Evolutionary conservation across 1,140 invertebrate species (phyloP).

Genomic region (Drosophila persimilis): DNA sequence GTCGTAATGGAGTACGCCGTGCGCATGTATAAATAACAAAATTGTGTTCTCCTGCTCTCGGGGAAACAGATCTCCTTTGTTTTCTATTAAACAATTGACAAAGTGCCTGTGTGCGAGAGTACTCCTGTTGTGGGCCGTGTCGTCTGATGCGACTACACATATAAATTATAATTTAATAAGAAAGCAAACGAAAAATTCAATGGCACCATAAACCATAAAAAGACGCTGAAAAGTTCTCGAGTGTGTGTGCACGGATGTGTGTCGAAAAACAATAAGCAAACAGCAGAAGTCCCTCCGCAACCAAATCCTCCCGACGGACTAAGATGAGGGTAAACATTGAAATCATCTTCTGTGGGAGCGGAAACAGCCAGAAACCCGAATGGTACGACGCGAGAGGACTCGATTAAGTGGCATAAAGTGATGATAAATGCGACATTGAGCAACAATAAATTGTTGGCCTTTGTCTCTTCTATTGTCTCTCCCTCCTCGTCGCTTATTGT

Average conservation of each 20-base stretch:
- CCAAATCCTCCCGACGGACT: constrained; percentile 5
- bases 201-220: constrained; percentile 80
- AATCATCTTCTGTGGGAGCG: constrained; percentile 62
- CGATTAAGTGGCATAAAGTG: constrained; percentile 81
- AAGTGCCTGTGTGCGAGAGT: constrained; percentile 28
- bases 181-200: constrained; percentile 80
- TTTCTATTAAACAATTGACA: constrained; percentile 77
- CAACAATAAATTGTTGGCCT: constrained; percentile 75
- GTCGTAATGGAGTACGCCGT: constrained; percentile 50
- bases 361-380: constrained; percentile 30
- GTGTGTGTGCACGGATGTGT: constrained; percentile 45
- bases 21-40: constrained; percentile 65
- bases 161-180: constrained; percentile 82
- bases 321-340: constrained; percentile 69
- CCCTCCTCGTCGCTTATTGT: constrained; percentile 32
- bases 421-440: constrained; percentile 82
- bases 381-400: constrained; percentile 36
- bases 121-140: constrained; percentile 25
- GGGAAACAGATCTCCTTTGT: constrained; percentile 36
- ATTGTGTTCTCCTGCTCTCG: constrained; percentile 23
- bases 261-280: constrained; percentile 73
- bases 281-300: constrained; percentile 4
- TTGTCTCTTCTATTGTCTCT: constrained; percentile 38
- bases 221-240: constrained; percentile 75
- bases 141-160: constrained; percentile 60